Conservation (phyloP, 2,113 vertebrate species). For the Coturnix japonica region DNA sequence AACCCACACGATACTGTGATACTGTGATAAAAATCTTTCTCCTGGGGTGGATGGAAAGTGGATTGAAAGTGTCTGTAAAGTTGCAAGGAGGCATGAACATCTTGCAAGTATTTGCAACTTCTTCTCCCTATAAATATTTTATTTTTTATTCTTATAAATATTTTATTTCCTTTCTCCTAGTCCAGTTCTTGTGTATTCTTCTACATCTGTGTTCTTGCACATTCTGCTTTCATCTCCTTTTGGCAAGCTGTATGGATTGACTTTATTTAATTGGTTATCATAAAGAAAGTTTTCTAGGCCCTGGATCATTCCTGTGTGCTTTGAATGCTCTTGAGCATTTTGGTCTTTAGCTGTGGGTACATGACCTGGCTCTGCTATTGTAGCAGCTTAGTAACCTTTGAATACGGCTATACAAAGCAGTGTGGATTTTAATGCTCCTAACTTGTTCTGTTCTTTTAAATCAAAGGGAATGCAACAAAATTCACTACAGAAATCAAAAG, state of each 20-base stretch:
- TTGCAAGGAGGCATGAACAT: background rate
- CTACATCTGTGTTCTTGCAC: background rate
- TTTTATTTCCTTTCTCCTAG: background rate
- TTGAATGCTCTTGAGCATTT: background rate
- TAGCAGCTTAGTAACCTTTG: background rate
- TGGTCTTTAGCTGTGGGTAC: background rate
- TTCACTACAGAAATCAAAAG: conserved; percentile 83
- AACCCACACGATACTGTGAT: no score
- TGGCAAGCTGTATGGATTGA: background rate
- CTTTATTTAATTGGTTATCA: background rate
- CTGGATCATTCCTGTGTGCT: background rate
- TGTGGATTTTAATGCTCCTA: background rate
- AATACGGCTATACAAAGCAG: background rate
- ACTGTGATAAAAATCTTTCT: background rate
- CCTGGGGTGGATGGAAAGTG: background rate
- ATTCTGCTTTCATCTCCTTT: background rate
- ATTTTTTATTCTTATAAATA: background rate
- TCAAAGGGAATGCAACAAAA: conserved; percentile 78
- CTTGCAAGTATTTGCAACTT: background rate
- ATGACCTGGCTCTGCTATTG: background rate
- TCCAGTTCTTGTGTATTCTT: background rate
- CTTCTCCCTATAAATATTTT: background rate
- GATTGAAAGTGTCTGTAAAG: background rate
- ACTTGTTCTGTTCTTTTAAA: background rate
- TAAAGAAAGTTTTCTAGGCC: background rate